A percentile compares a stretch with the other conserved stretches of the same genome.
phyloP scores from a whole-genome alignment of 2,113 vertebrate species.

The Zootoca vivipara region DNA sequence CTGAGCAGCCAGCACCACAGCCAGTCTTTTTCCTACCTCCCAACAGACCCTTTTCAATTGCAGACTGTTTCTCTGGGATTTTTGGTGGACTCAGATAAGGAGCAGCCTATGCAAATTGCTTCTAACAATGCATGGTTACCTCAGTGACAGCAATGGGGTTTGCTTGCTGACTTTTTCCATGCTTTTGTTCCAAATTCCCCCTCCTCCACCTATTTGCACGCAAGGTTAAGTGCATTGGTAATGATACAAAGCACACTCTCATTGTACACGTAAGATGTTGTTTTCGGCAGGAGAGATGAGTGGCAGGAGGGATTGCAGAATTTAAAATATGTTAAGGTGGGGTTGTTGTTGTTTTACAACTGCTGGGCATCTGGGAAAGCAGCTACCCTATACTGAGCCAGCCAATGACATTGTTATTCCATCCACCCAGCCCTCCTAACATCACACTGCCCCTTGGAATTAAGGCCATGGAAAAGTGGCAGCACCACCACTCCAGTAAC shows the following conservation, averaged over 20 bases:
- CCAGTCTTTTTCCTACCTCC: background rate
- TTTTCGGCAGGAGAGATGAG: background rate
- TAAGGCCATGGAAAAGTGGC: background rate
- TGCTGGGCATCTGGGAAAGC: background rate
- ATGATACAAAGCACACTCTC: background rate
- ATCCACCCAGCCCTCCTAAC: background rate
- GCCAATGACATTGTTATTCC: no score
- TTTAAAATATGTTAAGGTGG: background rate
- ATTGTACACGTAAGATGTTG: background rate
- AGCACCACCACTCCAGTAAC: background rate
- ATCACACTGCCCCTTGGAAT: background rate
- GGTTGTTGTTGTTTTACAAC: background rate
- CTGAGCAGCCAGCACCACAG: background rate
- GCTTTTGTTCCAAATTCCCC: slow-evolving; percentile 8
- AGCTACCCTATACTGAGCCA: background rate
- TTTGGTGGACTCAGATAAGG: slow-evolving; percentile 25
- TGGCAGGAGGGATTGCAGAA: background rate
- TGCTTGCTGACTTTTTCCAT: slow-evolving; percentile 2
- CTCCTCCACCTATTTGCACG: background rate
- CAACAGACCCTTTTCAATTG: background rate
- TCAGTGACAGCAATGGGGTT: background rate
- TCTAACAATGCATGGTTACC: background rate
- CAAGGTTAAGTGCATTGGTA: background rate
- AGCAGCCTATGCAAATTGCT: slow-evolving; percentile 14
- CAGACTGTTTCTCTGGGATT: slow-evolving; percentile 16